phyloP scores from a whole-genome alignment of 1,140 invertebrate genomes.

The Macrobrachium rosenbergii region DNA sequence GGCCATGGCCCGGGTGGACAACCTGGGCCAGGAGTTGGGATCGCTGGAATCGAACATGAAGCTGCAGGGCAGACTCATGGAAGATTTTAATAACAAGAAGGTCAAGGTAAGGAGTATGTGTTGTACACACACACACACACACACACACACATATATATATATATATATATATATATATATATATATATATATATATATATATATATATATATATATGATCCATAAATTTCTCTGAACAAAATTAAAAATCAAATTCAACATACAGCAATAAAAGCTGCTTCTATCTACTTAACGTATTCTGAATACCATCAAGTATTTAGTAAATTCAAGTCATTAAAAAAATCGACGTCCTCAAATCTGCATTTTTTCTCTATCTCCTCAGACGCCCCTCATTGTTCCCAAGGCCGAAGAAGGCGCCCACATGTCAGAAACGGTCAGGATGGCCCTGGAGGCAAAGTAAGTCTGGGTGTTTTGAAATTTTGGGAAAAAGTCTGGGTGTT shows the following conservation, averaged over 20 bases:
- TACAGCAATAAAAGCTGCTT: no score
- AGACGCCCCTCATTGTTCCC: background rate
- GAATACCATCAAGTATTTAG: no score
- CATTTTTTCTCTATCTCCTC: background rate
- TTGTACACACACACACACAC: background rate
- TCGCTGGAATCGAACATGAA: constrained; percentile 62
- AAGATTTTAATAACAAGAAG: constrained; percentile 52
- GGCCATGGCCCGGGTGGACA: constrained; percentile 68
- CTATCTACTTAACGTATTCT: no score
- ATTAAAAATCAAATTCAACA: no score
- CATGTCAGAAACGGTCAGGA: constrained; percentile 51
- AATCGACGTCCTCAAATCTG: background rate
- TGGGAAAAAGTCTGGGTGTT: no score
- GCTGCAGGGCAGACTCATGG: constrained; percentile 61
- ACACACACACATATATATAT: background rate
- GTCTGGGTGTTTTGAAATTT: background rate
- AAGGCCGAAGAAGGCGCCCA: constrained; percentile 21
- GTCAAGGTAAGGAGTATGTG: background rate
- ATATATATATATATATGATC: no score
- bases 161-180: background rate
- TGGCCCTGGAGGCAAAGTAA: constrained; percentile 58
- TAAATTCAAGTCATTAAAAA: background rate
- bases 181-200: no score
- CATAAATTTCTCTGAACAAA: no score
- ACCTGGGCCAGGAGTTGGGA: constrained; percentile 61